Evolutionary conservation across 2,888 invertebrate genomes (phyloP).

Genomic region (Lypha dubia): DNA sequence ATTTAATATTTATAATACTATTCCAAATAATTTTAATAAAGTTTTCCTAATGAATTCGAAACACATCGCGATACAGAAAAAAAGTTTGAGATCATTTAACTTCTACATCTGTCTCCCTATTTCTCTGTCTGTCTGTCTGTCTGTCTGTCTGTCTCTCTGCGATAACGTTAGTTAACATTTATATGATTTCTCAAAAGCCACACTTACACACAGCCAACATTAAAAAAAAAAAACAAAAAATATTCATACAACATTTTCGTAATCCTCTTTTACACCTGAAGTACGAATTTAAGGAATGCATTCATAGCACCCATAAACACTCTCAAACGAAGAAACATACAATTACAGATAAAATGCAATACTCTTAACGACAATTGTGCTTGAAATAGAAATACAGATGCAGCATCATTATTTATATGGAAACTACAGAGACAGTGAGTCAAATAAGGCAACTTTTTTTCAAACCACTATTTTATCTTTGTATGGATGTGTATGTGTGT

Average conservation of each 20-base stretch:
- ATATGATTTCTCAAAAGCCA: background rate
- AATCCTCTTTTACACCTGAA: background rate
- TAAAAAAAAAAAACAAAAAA: background rate
- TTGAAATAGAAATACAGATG: background rate
- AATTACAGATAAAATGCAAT: conserved; percentile 46
- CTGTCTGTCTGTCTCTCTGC: too few relatives aligned
- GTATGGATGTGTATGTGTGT: background rate
- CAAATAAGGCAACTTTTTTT: background rate
- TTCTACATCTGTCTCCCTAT: too few relatives aligned
- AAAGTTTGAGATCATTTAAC: too few relatives aligned
- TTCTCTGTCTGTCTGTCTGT: too few relatives aligned
- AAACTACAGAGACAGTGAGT: background rate
- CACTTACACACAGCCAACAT: background rate
- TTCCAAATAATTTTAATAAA: too few relatives aligned
- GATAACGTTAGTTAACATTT: background rate
- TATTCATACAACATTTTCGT: conserved; percentile 26
- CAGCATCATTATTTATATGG: background rate
- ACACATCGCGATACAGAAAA: too few relatives aligned
- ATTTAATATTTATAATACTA: too few relatives aligned
- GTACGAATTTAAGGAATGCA: background rate
- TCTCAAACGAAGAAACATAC: conserved; percentile 31
- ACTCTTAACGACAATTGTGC: conserved; percentile 18
- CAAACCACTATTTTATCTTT: background rate
- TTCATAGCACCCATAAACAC: background rate
- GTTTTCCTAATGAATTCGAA: too few relatives aligned